Percentiles rank a stretch among this genome's conserved stretches.
Conservation (phyloP, 1,140 invertebrate genomes). For the Pygmarrhopalites habei region DNA sequence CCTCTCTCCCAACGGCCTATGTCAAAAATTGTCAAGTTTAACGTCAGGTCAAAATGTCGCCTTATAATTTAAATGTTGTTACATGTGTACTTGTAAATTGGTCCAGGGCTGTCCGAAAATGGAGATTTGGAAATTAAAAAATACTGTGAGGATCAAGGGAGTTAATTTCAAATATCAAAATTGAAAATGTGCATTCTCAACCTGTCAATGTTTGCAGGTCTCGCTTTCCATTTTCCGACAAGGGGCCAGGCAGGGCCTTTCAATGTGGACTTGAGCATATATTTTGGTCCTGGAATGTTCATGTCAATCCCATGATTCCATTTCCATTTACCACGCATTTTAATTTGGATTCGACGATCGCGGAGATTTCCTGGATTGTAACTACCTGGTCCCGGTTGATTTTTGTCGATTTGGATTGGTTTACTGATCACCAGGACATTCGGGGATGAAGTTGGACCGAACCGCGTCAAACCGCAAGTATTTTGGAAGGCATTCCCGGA, state of each 20-base stretch:
- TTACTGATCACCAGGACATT: not conserved
- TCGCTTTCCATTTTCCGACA: not conserved
- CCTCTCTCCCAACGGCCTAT: not conserved
- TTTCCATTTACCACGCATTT: not conserved
- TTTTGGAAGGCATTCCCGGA: not conserved
- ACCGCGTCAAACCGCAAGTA: not conserved
- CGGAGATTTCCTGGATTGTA: not conserved
- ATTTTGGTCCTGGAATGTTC: not conserved
- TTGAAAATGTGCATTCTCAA: too few relatives aligned
- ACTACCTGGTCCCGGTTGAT: not conserved
- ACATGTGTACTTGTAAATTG: constrained; percentile 3
- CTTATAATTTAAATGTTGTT: too few relatives aligned
- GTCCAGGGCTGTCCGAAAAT: constrained; percentile 3
- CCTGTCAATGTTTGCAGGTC: not conserved
- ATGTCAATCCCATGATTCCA: not conserved
- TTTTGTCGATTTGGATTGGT: not conserved
- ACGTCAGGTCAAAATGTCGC: too few relatives aligned
- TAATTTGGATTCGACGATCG: not conserved
- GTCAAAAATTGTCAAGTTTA: too few relatives aligned
- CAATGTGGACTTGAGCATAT: not conserved
- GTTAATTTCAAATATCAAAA: too few relatives aligned
- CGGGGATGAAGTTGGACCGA: not conserved
- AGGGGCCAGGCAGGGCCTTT: not conserved
- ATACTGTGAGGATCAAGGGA: not conserved
- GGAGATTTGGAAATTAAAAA: too few relatives aligned